Base-by-base conservation (phyloP, 2,888 invertebrate species). In the Netelia virgata region DNA sequence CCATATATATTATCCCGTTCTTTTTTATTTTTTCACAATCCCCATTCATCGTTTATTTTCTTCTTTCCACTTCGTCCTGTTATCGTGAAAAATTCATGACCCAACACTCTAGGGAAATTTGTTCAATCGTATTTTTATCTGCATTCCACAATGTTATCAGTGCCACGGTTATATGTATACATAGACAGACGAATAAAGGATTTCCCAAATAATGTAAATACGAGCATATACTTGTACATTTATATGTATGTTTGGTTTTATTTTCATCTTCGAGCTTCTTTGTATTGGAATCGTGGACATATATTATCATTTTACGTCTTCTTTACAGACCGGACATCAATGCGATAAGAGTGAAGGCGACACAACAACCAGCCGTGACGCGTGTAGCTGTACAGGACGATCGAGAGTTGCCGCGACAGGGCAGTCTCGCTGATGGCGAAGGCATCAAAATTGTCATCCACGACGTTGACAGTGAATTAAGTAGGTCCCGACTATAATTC, bases 361-460 rank as follows among this genome's bases (percentile, higher is more conserved):
- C 95, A 6, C 94, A 95, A 55, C 94, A 95, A 55, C 94, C 95
- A 9, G 93, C 95, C 0, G 95, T 95, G 3, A 94, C 95, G 63
- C 95, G 95, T 50, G 95, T 95, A 18, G 96, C 96, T 0, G 95
- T 96, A 10, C 95, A 96, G 83, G 94, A 96, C 88, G 96, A 96
- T 89, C 94, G 96, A 36, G 95, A 95, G 85, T 94, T 96, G 55
- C 95, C 95, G 3, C 94, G 97, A 61, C 95, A 98, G 5, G 98
- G 98, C 91, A 97, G 97, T 91, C 97, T 98, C 20, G 97, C 97
- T 83, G 98, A 98, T 91, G 98, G 98, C 1, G 98, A 98, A 93
- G 97, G 97, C 86, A 98, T 98, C 90, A 97, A 98, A 93, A 98
- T 98, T 88, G 98, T 98, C 87, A 98, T 98, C 90, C 98, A 98